These are phyloP conservation scores for Sinocyclocheilus rhinocerous DNA, from an alignment of 2,113 vertebrate genomes.

Conservation along the genomic window DNA sequence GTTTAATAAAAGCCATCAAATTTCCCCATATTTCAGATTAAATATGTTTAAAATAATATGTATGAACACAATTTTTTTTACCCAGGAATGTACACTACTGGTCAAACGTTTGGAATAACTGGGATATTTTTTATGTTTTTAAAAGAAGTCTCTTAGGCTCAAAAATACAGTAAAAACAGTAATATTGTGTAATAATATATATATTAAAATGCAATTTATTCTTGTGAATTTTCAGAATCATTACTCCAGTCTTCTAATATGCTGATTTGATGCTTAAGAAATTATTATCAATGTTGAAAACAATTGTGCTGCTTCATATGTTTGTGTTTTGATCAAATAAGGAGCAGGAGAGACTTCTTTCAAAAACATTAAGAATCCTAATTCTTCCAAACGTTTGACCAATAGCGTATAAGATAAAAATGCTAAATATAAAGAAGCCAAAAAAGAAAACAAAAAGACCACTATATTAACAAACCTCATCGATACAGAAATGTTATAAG, in stretches of 20 bases:
- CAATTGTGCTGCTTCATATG: not conserved
- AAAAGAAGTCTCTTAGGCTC: not conserved
- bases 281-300: too few relatives aligned
- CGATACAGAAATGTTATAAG: conserved; percentile 50
- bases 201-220: not conserved
- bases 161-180: not conserved
- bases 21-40: not conserved
- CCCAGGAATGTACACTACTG: not conserved
- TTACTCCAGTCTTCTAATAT: not conserved
- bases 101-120: not conserved
- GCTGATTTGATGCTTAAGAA: not conserved
- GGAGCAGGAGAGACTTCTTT: not conserved
- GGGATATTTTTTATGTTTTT: too few relatives aligned
- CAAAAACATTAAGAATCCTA: not conserved
- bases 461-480: conserved; percentile 59
- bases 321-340: not conserved
- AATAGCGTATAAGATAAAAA: not conserved
- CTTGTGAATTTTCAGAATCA: not conserved
- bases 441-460: conserved; percentile 63
- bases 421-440: conserved; percentile 14
- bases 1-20: not conserved
- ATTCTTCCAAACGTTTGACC: not conserved
- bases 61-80: not conserved
- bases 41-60: not conserved
- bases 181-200: not conserved